Evolutionary conservation across 1,140 invertebrate genomes (phyloP), one percentile per base, ranked within the genome.

Genomic region (Rhagoletis zephyria): DNA sequence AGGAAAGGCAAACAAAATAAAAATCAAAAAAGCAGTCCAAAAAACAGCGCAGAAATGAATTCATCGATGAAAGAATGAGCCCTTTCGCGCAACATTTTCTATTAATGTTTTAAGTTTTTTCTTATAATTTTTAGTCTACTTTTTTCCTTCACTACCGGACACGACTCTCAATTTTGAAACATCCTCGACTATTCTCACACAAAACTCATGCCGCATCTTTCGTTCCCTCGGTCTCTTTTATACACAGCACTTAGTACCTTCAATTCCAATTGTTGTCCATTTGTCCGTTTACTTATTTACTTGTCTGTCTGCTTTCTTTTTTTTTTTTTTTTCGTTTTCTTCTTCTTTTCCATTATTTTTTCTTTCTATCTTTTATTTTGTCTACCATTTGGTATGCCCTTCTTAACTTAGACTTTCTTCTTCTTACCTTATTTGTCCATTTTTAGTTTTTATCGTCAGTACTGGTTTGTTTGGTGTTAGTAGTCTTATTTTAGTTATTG

Each of bases 281-380:
- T 56, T 56, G 48, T 81, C 48, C 74, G n/a, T 59, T 56, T 81
- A 30, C 7, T 81, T 81, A 30, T 81, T 81, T 19, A 81, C 48
- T 81, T 81, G 74, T 81, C 48, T 56, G 74, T 81, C 48, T 81
- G 7, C 48, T 16, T 30, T 51, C 42, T 10, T 81, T 81, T 81
- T 1, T 56, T 70, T 9, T 45, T 81, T 81, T 19, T 81, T 56
- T 30, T 81, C 7, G 5, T 56, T 30, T 81, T n/a, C 19, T 56
- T 74, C 45, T 16, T 45, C 45, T 81, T 30, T 81, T 81, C 5
- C 42, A 56, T 81, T 51, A 16, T 51, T 30, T 30, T 30, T 30
- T 30, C 30, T 30, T 30, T 30, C 30, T 30, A 30, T 30, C 30
- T 30, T 30, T 30, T 30, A 30, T 30, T 30, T 48, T 30, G 74